A percentile compares a stretch with the other conserved stretches of the same genome.
These are phyloP conservation scores for Nothocercus nigrocapillus DNA, from an alignment of 2,113 vertebrate genomes.

Conservation along the genomic window DNA sequence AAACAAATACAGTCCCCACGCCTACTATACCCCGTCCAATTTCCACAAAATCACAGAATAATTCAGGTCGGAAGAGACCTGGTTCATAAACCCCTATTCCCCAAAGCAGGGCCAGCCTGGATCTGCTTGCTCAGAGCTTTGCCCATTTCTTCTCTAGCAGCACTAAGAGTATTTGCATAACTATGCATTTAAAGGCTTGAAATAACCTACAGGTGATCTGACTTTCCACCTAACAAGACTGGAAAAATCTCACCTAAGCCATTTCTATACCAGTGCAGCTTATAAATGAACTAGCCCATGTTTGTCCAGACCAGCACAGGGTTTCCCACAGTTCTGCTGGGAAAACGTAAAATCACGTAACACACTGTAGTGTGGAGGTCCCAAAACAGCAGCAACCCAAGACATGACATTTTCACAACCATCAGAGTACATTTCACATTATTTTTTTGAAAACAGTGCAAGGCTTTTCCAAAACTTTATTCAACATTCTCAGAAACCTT, in stretches of 20 bases:
- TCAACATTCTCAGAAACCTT: not conserved
- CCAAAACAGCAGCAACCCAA: not conserved
- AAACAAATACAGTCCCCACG: not conserved
- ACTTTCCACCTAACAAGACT: constrained; percentile 46
- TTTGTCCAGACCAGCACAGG: not conserved
- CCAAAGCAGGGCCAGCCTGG: not conserved
- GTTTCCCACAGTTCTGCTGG: not conserved
- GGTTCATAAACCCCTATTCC: not conserved
- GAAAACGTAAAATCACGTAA: not conserved
- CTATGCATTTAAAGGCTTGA: constrained; percentile 37
- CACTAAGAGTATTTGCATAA: not conserved
- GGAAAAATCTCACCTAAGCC: constrained; percentile 60
- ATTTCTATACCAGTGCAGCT: not conserved
- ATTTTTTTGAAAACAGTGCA: not conserved
- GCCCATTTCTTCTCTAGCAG: constrained; percentile 22
- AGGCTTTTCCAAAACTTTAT: not conserved
- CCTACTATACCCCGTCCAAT: not conserved
- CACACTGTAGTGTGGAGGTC: not conserved
- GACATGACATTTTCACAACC: not conserved
- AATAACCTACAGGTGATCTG: constrained; percentile 31
- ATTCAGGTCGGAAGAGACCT: not conserved
- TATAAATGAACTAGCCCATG: not conserved
- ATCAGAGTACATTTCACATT: not conserved
- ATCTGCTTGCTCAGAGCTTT: not conserved
- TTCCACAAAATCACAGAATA: not conserved